Evolutionary conservation across 2,113 vertebrate genomes (phyloP).

Genomic region (Noctilio leporinus): DNA sequence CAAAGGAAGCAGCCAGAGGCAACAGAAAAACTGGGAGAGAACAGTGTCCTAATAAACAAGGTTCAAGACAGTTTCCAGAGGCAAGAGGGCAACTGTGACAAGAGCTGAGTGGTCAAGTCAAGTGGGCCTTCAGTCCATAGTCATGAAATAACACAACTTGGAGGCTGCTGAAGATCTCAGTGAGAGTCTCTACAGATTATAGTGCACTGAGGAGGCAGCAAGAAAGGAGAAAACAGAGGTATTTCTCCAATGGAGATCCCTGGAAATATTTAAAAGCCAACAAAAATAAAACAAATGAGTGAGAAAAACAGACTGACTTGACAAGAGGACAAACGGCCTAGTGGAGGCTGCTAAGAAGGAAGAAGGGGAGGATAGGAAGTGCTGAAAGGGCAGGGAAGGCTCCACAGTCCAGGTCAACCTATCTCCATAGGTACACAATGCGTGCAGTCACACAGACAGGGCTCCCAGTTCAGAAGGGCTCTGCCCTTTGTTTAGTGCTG

Average conservation of each 20-base stretch:
- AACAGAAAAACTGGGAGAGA: not conserved
- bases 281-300: not conserved
- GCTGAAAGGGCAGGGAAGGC: accelerated
- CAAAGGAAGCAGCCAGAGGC: not conserved
- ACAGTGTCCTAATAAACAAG: not conserved
- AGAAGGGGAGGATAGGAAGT: not conserved
- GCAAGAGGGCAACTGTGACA: not conserved
- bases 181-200: not conserved
- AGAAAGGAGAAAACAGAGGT: not conserved
- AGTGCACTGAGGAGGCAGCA: too few relatives aligned
- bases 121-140: not conserved
- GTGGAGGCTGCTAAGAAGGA: too few relatives aligned
- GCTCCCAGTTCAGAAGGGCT: not conserved
- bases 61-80: not conserved
- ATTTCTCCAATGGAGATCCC: not conserved
- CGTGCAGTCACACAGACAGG: not conserved
- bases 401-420: not conserved
- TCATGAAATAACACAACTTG: not conserved
- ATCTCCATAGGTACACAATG: too few relatives aligned
- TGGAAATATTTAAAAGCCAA: not conserved
- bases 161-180: not conserved
- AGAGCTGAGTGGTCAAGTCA: too few relatives aligned
- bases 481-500: not conserved
- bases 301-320: not conserved
- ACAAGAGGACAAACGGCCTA: not conserved